Evolutionary conservation across 35 echinoderm and acorn worm species (phyloP).

Genomic region (Diadema setosum): DNA sequence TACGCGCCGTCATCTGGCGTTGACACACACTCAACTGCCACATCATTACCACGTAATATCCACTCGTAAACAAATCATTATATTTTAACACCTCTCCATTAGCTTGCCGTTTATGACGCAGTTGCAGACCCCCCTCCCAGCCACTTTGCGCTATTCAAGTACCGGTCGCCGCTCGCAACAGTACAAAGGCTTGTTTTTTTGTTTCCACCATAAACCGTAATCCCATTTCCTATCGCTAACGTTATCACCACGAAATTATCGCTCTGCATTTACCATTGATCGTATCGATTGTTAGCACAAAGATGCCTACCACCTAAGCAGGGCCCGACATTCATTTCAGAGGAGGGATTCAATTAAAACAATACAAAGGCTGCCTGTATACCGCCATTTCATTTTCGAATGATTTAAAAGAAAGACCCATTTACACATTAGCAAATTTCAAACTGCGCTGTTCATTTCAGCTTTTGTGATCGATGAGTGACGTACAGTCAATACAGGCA

Average conservation of each 20-base stretch:
- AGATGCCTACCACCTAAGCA: too few relatives aligned
- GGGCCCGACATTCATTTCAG: too few relatives aligned
- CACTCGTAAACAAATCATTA: conserved; percentile 11
- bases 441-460: too few relatives aligned
- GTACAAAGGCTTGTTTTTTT: background rate
- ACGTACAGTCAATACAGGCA: too few relatives aligned
- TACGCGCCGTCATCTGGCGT: too few relatives aligned
- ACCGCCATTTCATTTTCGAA: too few relatives aligned
- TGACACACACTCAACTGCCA: too few relatives aligned
- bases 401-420: too few relatives aligned
- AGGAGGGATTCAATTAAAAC: too few relatives aligned
- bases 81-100: conserved; percentile 2
- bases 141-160: background rate
- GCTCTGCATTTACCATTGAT: background rate
- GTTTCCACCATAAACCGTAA: background rate
- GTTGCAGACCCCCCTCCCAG: background rate
- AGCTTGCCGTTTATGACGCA: background rate
- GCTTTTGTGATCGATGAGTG: too few relatives aligned
- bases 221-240: background rate
- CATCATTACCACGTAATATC: background rate
- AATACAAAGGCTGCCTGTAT: too few relatives aligned
- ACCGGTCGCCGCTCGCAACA: background rate
- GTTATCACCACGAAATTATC: background rate
- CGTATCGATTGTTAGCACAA: background rate
- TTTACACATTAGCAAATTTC: too few relatives aligned